These are phyloP conservation scores for Helarctos malayanus DNA, from an alignment of 2,797 vertebrate genomes.

Conservation along the genomic window DNA sequence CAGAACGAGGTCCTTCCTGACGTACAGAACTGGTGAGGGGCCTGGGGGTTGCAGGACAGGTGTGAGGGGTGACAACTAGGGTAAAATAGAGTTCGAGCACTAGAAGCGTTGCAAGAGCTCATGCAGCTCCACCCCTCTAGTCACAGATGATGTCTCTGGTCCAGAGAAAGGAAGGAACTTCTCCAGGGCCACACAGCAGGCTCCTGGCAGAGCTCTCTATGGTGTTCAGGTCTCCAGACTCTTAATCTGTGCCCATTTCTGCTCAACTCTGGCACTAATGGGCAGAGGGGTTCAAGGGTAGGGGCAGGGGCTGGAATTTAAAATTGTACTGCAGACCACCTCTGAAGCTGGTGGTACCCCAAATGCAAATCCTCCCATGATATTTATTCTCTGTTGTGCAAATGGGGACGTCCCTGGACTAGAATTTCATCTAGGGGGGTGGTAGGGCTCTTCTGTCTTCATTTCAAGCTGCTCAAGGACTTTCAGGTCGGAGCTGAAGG, in stretches of 20 bases:
- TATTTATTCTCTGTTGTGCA: background rate
- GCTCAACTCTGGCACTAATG: background rate
- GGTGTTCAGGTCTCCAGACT: background rate
- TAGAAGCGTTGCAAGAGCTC: background rate
- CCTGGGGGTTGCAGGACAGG: background rate
- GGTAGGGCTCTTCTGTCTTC: rapidly evolving
- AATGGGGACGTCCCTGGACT: slow-evolving; percentile 54
- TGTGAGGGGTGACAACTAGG: background rate
- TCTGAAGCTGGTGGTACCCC: background rate
- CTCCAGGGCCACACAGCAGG: background rate
- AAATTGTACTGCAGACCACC: background rate
- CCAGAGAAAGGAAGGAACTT: background rate
- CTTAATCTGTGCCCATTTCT: background rate
- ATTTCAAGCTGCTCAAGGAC: background rate
- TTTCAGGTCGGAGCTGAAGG: background rate
- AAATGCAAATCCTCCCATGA: background rate
- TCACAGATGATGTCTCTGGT: background rate
- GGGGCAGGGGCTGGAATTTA: background rate
- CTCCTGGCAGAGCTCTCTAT: background rate
- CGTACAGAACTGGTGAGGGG: slow-evolving; percentile 75
- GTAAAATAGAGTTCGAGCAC: background rate
- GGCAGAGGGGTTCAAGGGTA: background rate
- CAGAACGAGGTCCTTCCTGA: slow-evolving; percentile 65
- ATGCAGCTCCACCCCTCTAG: background rate
- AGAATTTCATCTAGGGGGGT: rapidly evolving